Base-by-base conservation (phyloP, 2,113 vertebrate genomes). In the Callithrix jacchus region DNA sequence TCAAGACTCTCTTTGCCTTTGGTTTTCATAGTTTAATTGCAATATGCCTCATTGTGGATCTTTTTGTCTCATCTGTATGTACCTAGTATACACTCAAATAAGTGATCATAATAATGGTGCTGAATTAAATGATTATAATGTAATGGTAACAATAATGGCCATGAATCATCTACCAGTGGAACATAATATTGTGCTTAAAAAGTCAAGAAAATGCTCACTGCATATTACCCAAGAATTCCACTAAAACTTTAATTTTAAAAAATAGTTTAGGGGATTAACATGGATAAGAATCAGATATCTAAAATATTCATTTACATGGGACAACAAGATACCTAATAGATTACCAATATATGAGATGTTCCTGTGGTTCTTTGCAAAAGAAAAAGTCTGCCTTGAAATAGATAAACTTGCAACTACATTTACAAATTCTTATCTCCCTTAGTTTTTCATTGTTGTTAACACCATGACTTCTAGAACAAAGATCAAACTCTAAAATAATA, bases 401-500 rank as follows among this genome's bases (percentile, higher is more conserved):
- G 17, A 77, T 32, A 66, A 0, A 71, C 13, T 80, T 94, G n/a
- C 3, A 90, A 21, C 23, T 87, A 92, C 4, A 35, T 84, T 89
- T 87, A 54, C n/a, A 91, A 56, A 92, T 92, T 79, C 35, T 85
- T 93, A 58, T 13, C 54, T 93, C 47, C 47, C 71, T 82, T 81
- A 91, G 30, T 93, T 96, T 93, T 93, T 87, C 32, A 87, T 76
- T 64, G 4, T n/a, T 68, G 18, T 71, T 68, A 73, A 68, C 27
- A 45, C 64, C 32, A 58, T 80, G 40, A 68, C 68, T 91, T 20
- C 64, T 56, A 47, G 49, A 91, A 54, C 30, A 90, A 97, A 97
- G 58, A 54, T 91, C 45, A 97, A 81, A 84, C 49, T 87, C 37
- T 92, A 58, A 95, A 94, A 45, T 88, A 85, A 94, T 92, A 66